Evolutionary conservation across 2,797 vertebrate species (phyloP).

Genomic region (Tachyglossus aculeatus): DNA sequence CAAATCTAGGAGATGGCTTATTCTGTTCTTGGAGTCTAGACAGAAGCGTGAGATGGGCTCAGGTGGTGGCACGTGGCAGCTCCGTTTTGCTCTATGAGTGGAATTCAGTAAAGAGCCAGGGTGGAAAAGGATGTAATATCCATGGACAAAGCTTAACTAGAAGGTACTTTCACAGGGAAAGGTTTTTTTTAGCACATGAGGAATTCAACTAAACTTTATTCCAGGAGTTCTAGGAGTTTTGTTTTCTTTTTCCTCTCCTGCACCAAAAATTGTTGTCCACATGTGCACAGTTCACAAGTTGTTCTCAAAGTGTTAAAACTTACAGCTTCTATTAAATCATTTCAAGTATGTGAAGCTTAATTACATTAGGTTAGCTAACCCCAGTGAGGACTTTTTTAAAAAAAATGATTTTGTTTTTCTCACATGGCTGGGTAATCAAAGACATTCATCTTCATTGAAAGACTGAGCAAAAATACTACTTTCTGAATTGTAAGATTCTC

Average conservation of each 20-base stretch:
- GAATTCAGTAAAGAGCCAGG: neutral
- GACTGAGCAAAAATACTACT: neutral
- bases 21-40: conserved; percentile 65
- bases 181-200: conserved; percentile 11
- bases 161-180: neutral
- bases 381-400: neutral
- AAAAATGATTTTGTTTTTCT: no score
- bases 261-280: neutral
- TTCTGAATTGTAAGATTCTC: conserved; percentile 16
- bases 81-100: conserved; percentile 26
- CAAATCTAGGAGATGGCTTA: conserved; percentile 61
- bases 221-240: conserved; percentile 24
- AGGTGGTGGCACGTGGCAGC: conserved; percentile 66
- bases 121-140: neutral
- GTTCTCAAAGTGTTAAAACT: no score
- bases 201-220: conserved; percentile 22
- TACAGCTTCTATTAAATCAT: no score
- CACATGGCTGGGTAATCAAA: no score
- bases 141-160: neutral
- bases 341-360: no score
- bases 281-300: no score
- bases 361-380: no score
- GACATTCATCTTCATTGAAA: neutral
- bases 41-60: conserved; percentile 74
- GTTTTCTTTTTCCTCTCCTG: neutral